A percentile compares a stretch with the other conserved stretches of the same genome.
Conservation (phyloP, 2,113 vertebrate genomes). For the Caranx melampygus region DNA sequence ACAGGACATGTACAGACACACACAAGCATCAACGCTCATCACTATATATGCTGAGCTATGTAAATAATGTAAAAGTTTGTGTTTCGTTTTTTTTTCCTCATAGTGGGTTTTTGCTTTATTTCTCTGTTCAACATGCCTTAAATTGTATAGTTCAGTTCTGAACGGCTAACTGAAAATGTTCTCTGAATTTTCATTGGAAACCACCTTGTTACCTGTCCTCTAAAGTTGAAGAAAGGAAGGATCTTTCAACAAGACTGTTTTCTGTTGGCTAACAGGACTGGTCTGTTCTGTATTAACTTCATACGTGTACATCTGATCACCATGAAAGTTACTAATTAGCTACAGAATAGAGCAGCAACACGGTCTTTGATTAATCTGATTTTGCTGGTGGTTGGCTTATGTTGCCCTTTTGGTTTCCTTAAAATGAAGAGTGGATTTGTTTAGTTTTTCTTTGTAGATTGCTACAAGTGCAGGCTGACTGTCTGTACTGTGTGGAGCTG, state of each 20-base stretch:
- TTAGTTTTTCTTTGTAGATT: constrained; percentile 62
- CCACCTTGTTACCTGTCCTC: constrained; percentile 52
- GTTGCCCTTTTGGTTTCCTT: constrained; percentile 64
- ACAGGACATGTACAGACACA: constrained; percentile 42
- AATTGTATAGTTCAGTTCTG: constrained; percentile 79
- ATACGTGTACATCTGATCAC: constrained; percentile 42
- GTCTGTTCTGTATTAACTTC: constrained; percentile 40
- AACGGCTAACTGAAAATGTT: constrained; percentile 68
- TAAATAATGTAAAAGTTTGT: constrained; percentile 81
- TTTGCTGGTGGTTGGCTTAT: constrained; percentile 64
- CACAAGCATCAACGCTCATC: constrained; percentile 56
- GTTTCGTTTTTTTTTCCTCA: constrained; percentile 42
- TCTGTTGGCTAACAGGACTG: constrained; percentile 34
- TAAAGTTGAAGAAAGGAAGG: constrained; percentile 31
- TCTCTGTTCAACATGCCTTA: constrained; percentile 84
- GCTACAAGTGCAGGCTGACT: constrained; percentile 58
- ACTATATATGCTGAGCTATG: constrained; percentile 72
- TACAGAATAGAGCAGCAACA: constrained; percentile 44
- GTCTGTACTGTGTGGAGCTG: constrained; percentile 70
- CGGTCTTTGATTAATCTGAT: constrained; percentile 38
- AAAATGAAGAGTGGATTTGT: constrained; percentile 68
- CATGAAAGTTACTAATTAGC: constrained; percentile 50
- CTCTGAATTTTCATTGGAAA: constrained; percentile 63
- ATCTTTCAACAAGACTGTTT: constrained; percentile 32
- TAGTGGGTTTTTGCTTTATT: constrained; percentile 73